These are phyloP conservation scores for Polyergus mexicanus DNA, from an alignment of 1,140 invertebrate genomes.

Conservation along the genomic window DNA sequence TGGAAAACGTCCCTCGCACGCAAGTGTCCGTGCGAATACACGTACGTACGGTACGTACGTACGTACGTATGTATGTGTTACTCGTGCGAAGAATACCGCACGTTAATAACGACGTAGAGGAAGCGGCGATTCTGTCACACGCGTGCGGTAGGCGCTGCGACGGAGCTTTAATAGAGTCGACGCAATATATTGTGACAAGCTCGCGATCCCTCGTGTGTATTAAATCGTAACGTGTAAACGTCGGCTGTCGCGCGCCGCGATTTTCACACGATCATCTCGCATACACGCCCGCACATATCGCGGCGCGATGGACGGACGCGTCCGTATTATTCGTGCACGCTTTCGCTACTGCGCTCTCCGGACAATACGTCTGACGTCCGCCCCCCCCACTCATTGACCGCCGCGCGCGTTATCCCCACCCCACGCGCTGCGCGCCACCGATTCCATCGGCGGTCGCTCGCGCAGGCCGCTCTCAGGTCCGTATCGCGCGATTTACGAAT, in stretches of 20 bases:
- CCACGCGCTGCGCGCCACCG: not conserved
- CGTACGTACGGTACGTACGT: not conserved
- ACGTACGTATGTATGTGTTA: not conserved
- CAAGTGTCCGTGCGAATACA: not conserved
- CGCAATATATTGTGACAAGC: not conserved
- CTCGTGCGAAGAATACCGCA: not conserved
- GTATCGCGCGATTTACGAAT: not conserved
- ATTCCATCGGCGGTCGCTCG: not conserved
- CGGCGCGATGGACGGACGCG: conserved; percentile 56
- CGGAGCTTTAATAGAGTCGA: not conserved
- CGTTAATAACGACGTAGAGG: conserved; percentile 17
- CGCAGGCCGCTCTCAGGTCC: conserved; percentile 17
- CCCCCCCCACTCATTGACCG: not conserved
- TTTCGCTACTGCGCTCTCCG: conserved; percentile 60
- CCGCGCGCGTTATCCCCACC: not conserved
- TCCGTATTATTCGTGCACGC: conserved; percentile 61
- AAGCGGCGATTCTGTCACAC: not conserved
- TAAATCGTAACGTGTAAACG: not conserved
- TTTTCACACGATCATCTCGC: conserved; percentile 58
- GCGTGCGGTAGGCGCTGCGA: conserved; percentile 27
- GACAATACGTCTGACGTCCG: not conserved
- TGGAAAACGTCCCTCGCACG: conserved; percentile 31
- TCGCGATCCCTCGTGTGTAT: not conserved
- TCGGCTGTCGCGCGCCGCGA: not conserved
- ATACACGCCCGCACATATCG: conserved; percentile 5